These are phyloP conservation scores for Linnaemya vulpina DNA, from an alignment of 2,888 invertebrate genomes.

Conservation along the genomic window DNA sequence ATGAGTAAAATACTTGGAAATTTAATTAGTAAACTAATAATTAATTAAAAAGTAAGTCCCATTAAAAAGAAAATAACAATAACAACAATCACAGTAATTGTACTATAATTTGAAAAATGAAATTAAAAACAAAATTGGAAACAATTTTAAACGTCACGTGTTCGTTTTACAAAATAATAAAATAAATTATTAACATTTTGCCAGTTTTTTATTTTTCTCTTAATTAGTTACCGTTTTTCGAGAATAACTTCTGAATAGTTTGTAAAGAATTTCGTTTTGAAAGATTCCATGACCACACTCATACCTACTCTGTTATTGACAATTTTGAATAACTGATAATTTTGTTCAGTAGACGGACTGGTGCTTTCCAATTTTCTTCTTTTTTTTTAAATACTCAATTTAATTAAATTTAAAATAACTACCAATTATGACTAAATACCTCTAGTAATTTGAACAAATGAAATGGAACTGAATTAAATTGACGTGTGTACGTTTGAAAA, in stretches of 20 bases:
- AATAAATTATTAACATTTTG: not conserved
- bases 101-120: not conserved
- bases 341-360: not conserved
- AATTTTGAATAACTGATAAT: constrained; percentile 1
- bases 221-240: constrained; percentile 41
- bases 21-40: not conserved
- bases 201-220: not conserved
- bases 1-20: too few relatives aligned
- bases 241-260: constrained; percentile 34
- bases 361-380: not conserved
- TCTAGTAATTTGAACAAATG: constrained; percentile 28
- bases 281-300: constrained; percentile 37
- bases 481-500: constrained; percentile 28
- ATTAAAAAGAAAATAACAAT: not conserved
- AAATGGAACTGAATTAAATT: constrained; percentile 46
- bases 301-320: not conserved
- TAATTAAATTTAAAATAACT: not conserved
- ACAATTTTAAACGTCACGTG: not conserved
- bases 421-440: constrained; percentile 1
- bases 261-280: constrained; percentile 24
- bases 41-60: not conserved
- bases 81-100: not conserved
- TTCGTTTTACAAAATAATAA: not conserved
- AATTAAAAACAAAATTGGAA: not conserved
- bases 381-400: not conserved